A percentile compares a stretch with the other conserved stretches of the same genome.
phyloP scores from a whole-genome alignment of 2,888 invertebrate genomes.

The Athrips mouffetella region DNA sequence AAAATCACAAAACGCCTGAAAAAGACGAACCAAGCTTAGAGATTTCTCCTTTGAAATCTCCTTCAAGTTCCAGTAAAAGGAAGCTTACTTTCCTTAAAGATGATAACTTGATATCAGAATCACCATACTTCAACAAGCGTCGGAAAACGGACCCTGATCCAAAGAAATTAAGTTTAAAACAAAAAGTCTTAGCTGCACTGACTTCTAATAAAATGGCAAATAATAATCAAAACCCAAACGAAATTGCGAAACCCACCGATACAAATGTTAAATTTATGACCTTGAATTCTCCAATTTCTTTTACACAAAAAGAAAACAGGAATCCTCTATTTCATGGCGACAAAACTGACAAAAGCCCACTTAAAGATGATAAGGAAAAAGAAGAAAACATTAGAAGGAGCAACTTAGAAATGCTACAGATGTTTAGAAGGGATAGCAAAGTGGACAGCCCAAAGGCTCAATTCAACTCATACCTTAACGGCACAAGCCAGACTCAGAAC shows the following conservation, averaged over 20 bases:
- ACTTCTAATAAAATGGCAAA: conserved; percentile 38
- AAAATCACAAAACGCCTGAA: background rate
- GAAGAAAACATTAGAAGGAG: conserved; percentile 26
- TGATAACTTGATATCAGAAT: conserved; percentile 38
- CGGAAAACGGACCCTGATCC: conserved; percentile 40
- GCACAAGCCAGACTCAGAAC: conserved; percentile 20
- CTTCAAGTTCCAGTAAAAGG: conserved; percentile 38
- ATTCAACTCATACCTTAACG: conserved; percentile 33
- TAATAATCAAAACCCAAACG: conserved; percentile 24
- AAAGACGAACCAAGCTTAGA: background rate
- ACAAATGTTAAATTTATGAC: conserved; percentile 38
- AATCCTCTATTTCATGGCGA: conserved; percentile 30
- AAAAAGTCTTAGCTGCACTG: conserved; percentile 53
- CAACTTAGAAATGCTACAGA: conserved; percentile 48
- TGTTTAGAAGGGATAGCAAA: conserved; percentile 47
- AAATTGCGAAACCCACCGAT: too few relatives aligned
- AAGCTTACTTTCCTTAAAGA: conserved; percentile 42
- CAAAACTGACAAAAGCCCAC: background rate
- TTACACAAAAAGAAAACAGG: conserved; percentile 27
- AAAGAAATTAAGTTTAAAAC: conserved; percentile 46
- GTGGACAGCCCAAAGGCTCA: conserved; percentile 34
- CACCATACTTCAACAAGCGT: conserved; percentile 64
- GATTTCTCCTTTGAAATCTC: conserved; percentile 17
- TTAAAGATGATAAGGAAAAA: conserved; percentile 19
- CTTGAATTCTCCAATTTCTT: conserved; percentile 22